Conservation (phyloP, 1,140 invertebrate species). For the Solenopsis invicta region DNA sequence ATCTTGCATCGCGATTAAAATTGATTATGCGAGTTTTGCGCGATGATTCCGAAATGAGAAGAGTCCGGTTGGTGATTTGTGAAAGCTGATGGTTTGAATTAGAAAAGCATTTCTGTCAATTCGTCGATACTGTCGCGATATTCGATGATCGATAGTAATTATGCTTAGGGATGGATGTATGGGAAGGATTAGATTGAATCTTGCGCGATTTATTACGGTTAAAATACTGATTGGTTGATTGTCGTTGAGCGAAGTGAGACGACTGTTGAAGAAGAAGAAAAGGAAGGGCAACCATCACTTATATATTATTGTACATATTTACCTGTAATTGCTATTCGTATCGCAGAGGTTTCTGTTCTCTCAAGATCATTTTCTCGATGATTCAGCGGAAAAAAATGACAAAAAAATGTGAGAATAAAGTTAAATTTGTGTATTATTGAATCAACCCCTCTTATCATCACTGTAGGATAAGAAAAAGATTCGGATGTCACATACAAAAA, state of each 20-base stretch:
- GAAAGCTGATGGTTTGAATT: slow-evolving; percentile 16
- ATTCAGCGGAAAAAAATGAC: slow-evolving; percentile 76
- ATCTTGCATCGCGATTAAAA: slow-evolving; percentile 38
- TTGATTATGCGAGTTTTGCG: slow-evolving; percentile 28
- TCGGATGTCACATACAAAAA: not conserved
- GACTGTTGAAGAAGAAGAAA: slow-evolving; percentile 67
- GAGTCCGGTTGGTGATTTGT: not conserved
- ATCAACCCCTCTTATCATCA: slow-evolving; percentile 32
- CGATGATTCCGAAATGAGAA: slow-evolving; percentile 48
- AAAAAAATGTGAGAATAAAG: slow-evolving; percentile 80
- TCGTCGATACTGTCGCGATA: slow-evolving; percentile 74
- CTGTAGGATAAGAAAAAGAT: slow-evolving; percentile 23
- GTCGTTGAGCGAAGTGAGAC: slow-evolving; percentile 71
- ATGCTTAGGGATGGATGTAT: slow-evolving; percentile 45
- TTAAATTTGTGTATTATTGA: slow-evolving; percentile 84
- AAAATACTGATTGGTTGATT: slow-evolving; percentile 79
- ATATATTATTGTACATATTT: slow-evolving; percentile 81
- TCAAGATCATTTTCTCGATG: slow-evolving; percentile 78
- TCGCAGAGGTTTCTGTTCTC: slow-evolving; percentile 78
- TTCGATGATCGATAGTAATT: slow-evolving; percentile 69
- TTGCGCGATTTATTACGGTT: slow-evolving; percentile 80
- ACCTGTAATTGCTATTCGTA: slow-evolving; percentile 78
- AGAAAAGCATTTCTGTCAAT: slow-evolving; percentile 70
- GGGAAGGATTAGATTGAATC: slow-evolving; percentile 68
- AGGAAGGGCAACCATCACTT: slow-evolving; percentile 71